Evolutionary conservation across 92 coral and sea anemone genomes (phyloP), one percentile per base, ranked within the genome.

Genomic region (Montipora capitata): DNA sequence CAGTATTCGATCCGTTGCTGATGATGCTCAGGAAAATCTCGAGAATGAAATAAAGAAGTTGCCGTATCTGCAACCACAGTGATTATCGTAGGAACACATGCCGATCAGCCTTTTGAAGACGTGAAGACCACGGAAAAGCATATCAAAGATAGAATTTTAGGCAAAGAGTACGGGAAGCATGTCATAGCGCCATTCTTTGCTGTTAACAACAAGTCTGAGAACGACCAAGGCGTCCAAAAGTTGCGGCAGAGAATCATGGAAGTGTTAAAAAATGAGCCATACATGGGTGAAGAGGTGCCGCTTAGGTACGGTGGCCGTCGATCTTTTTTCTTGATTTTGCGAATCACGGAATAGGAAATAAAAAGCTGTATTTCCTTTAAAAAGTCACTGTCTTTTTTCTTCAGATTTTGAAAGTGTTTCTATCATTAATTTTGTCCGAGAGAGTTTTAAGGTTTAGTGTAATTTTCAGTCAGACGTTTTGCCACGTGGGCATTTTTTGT

Each of bases 271-370:
- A 54, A 86, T 72, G 98, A 94, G 68, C 98, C 98, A 5, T 94
- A 94, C 84, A 94, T 94, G 98, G 96, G 94, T 7, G 98, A 94
- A 40, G 85, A 92, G 62, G 87, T 92, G 9, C 97, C 97, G 0
- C 48, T 94, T 5, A 83, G 97, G 86, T 81, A 52, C 2, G 51
- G 10, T 27, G 35, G 0, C 35, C 35, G n/a, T n/a, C n/a, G n/a
- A n/a, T n/a, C n/a, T n/a, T n/a, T n/a, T n/a, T n/a, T n/a, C n/a
- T n/a, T n/a, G n/a, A n/a, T n/a, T n/a, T n/a, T n/a, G n/a, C n/a
- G n/a, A n/a, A n/a, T n/a, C n/a, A n/a, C n/a, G n/a, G n/a, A n/a
- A n/a, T n/a, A n/a, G n/a, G n/a, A n/a, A n/a, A n/a, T n/a, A n/a
- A n/a, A n/a, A 27, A 27, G 35, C 35, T 27, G 1, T 27, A 27